These are phyloP conservation scores for Smutsia gigantea DNA, from an alignment of 2,797 vertebrate genomes.

Conservation along the genomic window DNA sequence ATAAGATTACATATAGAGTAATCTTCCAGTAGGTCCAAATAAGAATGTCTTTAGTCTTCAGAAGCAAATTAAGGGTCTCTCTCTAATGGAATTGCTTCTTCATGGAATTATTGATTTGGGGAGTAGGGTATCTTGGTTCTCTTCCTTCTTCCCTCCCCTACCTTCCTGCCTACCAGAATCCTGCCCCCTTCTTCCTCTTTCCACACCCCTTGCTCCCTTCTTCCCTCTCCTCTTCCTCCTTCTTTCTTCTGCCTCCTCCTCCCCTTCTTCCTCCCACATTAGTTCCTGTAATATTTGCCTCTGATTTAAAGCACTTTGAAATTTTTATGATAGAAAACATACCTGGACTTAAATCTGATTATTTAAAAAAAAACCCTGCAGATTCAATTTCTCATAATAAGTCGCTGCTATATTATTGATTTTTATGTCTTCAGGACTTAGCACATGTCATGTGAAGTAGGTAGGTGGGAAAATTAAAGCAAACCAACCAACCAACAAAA, in stretches of 20 bases:
- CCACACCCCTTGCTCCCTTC: background rate
- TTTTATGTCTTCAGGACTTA: background rate
- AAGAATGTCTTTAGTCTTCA: background rate
- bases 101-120: background rate
- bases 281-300: constrained; percentile 61
- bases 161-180: background rate
- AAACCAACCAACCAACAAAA: background rate
- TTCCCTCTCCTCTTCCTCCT: background rate
- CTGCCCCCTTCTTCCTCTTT: background rate
- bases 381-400: constrained; percentile 62
- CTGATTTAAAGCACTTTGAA: constrained; percentile 68
- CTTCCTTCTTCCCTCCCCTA: background rate
- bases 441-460: background rate
- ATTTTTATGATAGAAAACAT: constrained; percentile 58
- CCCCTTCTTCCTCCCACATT: constrained; percentile 32
- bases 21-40: constrained; percentile 29
- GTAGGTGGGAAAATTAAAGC: background rate
- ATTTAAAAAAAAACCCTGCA: constrained; percentile 55
- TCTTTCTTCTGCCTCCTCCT: background rate
- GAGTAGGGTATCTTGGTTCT: background rate
- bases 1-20: background rate
- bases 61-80: background rate
- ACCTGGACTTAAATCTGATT: constrained; percentile 63
- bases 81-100: background rate
- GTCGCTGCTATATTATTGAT: background rate